These are phyloP conservation scores for Rhagoletis zephyria DNA, from an alignment of 1,140 invertebrate species.

Conservation along the genomic window DNA sequence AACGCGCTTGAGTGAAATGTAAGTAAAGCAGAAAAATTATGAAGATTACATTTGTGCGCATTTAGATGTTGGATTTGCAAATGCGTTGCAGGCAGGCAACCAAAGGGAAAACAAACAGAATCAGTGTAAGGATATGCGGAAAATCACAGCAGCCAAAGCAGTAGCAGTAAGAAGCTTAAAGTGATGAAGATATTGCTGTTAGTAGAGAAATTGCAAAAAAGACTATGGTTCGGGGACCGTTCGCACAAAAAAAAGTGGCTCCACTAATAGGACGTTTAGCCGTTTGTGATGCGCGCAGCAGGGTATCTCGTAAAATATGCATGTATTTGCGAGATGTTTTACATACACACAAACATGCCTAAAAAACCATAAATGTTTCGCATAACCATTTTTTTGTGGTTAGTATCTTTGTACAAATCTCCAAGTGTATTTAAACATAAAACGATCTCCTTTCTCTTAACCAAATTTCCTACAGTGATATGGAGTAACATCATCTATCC, in stretches of 20 bases:
- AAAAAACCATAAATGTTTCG: neutral
- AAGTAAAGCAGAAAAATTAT: conserved; percentile 43
- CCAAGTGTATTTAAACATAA: neutral
- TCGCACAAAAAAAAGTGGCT: neutral
- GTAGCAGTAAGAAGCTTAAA: neutral
- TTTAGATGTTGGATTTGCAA: conserved; percentile 34
- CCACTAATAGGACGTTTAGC: neutral
- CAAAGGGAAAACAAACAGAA: neutral
- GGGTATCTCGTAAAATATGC: neutral
- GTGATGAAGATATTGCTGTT: neutral
- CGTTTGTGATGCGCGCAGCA: neutral
- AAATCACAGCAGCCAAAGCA: neutral
- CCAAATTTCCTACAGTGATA: neutral
- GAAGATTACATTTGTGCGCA: conserved; percentile 47
- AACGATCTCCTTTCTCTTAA: neutral
- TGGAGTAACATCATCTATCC: neutral
- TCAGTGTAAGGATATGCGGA: neutral
- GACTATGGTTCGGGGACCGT: neutral
- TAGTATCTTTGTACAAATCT: neutral
- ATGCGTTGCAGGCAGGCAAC: neutral
- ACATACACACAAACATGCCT: neutral
- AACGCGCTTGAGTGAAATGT: conserved; percentile 21
- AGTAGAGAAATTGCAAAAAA: neutral
- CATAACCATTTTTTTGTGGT: neutral
- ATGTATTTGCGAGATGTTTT: neutral